phyloP scores from a whole-genome alignment of 2,888 invertebrate genomes.

The Zhuqinia jingwanae region DNA sequence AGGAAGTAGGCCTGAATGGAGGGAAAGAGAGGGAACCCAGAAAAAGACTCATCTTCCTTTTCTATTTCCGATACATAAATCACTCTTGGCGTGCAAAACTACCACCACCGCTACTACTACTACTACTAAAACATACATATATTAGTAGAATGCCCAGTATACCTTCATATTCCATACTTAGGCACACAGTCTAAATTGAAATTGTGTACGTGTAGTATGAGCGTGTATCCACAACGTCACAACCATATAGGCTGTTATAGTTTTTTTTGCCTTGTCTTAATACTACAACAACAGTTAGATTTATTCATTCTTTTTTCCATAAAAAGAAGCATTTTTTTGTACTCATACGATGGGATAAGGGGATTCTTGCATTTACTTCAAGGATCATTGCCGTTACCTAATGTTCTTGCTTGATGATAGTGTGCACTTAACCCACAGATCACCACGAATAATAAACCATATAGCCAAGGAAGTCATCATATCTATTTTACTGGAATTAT shows the following conservation, averaged over 20 bases:
- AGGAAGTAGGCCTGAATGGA: conserved; percentile 62
- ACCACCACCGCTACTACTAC: background rate
- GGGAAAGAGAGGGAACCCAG: conserved; percentile 58
- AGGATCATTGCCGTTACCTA: too few relatives aligned
- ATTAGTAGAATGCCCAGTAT: background rate
- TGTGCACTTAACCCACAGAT: too few relatives aligned
- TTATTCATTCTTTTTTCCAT: background rate
- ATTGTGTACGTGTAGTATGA: background rate
- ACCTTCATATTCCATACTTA: background rate
- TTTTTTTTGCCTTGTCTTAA: background rate
- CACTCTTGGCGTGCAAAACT: conserved; percentile 60
- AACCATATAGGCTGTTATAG: too few relatives aligned
- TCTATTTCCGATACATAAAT: conserved; percentile 78
- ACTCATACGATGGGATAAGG: too few relatives aligned
- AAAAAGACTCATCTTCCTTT: conserved; percentile 76
- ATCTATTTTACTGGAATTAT: too few relatives aligned
- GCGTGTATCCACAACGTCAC: background rate
- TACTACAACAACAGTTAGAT: background rate
- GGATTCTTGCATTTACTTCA: too few relatives aligned
- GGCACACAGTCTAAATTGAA: background rate
- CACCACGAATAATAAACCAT: too few relatives aligned
- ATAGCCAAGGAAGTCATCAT: too few relatives aligned
- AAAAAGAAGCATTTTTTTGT: background rate
- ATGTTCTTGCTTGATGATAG: too few relatives aligned
- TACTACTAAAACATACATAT: conserved; percentile 27